Evolutionary conservation across 2,888 invertebrate genomes (phyloP).

Genomic region (Orthosia gracilis): DNA sequence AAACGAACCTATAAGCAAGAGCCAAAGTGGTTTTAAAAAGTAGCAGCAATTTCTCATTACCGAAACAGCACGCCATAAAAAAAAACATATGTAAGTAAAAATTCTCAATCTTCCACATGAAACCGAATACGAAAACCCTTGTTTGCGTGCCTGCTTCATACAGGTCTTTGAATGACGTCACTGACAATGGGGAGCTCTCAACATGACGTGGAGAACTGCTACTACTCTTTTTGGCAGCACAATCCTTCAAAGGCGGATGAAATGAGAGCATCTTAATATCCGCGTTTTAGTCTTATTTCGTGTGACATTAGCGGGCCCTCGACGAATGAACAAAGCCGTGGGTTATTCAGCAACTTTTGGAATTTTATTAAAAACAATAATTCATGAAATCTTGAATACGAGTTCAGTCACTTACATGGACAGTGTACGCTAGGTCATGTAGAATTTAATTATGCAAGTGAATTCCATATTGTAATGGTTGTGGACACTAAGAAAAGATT

Average conservation of each 20-base stretch:
- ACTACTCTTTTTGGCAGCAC: conserved; percentile 83
- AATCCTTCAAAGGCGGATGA: conserved; percentile 86
- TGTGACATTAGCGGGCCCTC: conserved; percentile 84
- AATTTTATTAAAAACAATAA: too few relatives aligned
- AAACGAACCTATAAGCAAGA: background rate
- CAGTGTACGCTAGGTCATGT: too few relatives aligned
- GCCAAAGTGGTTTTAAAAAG: background rate
- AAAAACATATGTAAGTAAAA: conserved; percentile 51
- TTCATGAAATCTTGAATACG: too few relatives aligned
- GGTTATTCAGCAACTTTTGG: conserved; percentile 62
- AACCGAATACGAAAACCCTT: conserved; percentile 58
- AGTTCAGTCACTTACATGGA: too few relatives aligned
- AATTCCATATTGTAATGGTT: too few relatives aligned
- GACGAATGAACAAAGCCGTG: conserved; percentile 72
- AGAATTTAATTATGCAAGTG: too few relatives aligned
- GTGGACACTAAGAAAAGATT: too few relatives aligned
- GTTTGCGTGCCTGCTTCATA: conserved; percentile 59
- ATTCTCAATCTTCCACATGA: conserved; percentile 57
- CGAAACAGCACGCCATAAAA: conserved; percentile 22
- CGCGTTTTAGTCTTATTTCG: conserved; percentile 89
- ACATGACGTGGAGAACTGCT: conserved; percentile 80
- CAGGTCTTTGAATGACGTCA: conserved; percentile 62
- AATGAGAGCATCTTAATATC: conserved; percentile 85
- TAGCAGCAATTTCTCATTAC: conserved; percentile 30
- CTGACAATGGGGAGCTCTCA: conserved; percentile 65